A percentile compares a stretch with the other conserved stretches of the same genome.
Conservation (phyloP, 2,797 vertebrate species). For the Botia almorhae region DNA sequence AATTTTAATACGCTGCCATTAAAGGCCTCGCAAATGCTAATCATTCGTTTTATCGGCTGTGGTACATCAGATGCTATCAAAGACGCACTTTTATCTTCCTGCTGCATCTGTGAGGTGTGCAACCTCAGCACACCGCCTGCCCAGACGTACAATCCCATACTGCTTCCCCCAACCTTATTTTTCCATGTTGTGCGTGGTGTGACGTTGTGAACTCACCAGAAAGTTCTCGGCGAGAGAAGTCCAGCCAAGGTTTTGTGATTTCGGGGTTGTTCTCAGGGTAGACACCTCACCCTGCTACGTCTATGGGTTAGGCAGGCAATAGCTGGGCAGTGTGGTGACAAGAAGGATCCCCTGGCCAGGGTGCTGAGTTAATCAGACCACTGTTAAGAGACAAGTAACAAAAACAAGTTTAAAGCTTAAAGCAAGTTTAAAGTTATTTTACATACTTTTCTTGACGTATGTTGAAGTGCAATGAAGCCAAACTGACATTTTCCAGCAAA, state of each 20-base stretch:
- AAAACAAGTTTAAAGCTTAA: background rate
- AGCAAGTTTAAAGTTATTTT: background rate
- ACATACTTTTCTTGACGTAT: no score
- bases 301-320: slow-evolving; percentile 10
- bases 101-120: slow-evolving; percentile 46
- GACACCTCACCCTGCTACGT: background rate
- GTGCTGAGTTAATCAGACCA: slow-evolving; percentile 57
- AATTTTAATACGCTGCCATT: background rate
- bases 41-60: slow-evolving; percentile 31
- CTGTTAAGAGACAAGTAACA: slow-evolving; percentile 45
- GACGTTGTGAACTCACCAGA: slow-evolving; percentile 53
- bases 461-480: no score
- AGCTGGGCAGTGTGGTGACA: slow-evolving; percentile 28
- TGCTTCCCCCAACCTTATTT: background rate
- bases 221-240: background rate
- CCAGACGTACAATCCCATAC: slow-evolving; percentile 45
- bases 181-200: background rate
- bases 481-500: no score
- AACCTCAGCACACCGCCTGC: slow-evolving; percentile 11
- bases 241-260: background rate
- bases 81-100: slow-evolving; percentile 48
- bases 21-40: slow-evolving; percentile 8
- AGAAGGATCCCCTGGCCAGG: slow-evolving; percentile 56
- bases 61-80: slow-evolving; percentile 47
- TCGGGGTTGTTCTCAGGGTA: background rate